Evolutionary conservation across 2,888 invertebrate genomes (phyloP).

Genomic region (Campoletis raptor): DNA sequence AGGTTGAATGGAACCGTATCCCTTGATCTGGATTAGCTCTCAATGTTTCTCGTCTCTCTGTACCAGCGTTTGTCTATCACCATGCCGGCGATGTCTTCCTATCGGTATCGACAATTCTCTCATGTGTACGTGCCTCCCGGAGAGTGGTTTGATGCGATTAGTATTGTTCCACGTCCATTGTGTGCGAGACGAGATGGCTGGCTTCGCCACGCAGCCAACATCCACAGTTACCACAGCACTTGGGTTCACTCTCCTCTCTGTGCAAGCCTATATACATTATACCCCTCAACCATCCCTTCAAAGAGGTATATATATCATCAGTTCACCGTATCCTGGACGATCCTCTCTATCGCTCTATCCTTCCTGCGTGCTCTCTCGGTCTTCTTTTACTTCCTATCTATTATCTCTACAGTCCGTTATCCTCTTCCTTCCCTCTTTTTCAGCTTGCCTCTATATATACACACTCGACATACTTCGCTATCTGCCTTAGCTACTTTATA

Average conservation of each 20-base stretch:
- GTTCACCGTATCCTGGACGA: constrained; percentile 6
- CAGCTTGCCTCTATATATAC: neutral
- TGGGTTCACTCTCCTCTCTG: constrained; percentile 52
- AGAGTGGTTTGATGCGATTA: constrained; percentile 78
- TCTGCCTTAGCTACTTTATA: constrained; percentile 46
- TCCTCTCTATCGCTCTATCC: constrained; percentile 17
- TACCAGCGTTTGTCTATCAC: constrained; percentile 20
- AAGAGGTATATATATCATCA: constrained; percentile 8
- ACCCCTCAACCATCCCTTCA: constrained; percentile 9
- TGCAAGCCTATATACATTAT: constrained; percentile 18
- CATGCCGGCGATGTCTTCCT: constrained; percentile 49
- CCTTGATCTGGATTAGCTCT: constrained; percentile 73
- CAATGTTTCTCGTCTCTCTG: constrained; percentile 58
- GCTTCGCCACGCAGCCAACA: constrained; percentile 72
- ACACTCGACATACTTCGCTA: constrained; percentile 27
- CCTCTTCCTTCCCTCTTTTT: constrained; percentile 14
- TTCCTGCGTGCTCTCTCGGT: constrained; percentile 21
- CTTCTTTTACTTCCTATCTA: constrained; percentile 54
- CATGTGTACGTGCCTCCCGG: constrained; percentile 66
- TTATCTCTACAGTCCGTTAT: constrained; percentile 53
- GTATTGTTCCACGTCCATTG: constrained; percentile 78
- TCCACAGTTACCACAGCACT: constrained; percentile 70
- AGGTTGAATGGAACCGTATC: constrained; percentile 70
- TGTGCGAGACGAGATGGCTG: constrained; percentile 76
- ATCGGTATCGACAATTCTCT: constrained; percentile 63